Conservation (phyloP, 2,797 vertebrate genomes). For the Oreortyx pictus region DNA sequence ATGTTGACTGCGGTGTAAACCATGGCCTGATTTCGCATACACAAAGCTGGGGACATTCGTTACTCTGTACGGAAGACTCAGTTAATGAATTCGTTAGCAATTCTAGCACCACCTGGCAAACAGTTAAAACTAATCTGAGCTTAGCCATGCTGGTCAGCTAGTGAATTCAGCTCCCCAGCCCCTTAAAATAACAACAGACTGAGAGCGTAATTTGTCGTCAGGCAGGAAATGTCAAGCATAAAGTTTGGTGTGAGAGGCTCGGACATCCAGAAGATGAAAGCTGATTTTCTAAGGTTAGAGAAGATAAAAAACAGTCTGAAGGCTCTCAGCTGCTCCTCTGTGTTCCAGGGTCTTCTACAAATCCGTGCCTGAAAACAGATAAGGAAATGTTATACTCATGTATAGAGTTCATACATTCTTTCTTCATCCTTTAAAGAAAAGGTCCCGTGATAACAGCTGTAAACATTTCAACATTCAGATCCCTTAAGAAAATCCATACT, state of each 20-base stretch:
- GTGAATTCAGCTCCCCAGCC: conserved; percentile 6
- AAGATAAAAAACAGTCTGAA: conserved; percentile 18
- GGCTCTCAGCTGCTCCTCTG: conserved; percentile 17
- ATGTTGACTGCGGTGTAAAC: conserved; percentile 98
- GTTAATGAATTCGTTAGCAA: conserved; percentile 81
- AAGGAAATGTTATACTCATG: conserved; percentile 46
- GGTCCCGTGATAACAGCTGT: background rate
- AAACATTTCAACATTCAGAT: background rate
- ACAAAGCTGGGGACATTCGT: conserved; percentile 94
- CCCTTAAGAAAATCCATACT: background rate
- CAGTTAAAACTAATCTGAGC: conserved; percentile 63
- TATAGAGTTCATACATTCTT: background rate
- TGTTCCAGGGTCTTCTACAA: conserved; percentile 43
- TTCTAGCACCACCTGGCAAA: conserved; percentile 81
- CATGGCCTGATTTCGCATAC: conserved; percentile 96
- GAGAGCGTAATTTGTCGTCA: background rate
- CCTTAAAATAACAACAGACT: conserved; percentile 18
- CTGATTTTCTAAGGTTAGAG: conserved; percentile 43
- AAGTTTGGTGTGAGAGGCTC: conserved; percentile 39
- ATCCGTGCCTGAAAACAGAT: conserved; percentile 74
- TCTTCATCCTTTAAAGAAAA: background rate
- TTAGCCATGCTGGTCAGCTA: conserved; percentile 85
- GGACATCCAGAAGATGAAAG: conserved; percentile 55
- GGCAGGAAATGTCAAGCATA: conserved; percentile 70
- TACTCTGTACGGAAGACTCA: conserved; percentile 82